phyloP scores from a whole-genome alignment of 2,797 vertebrate genomes.

The Megaceryle alcyon region DNA sequence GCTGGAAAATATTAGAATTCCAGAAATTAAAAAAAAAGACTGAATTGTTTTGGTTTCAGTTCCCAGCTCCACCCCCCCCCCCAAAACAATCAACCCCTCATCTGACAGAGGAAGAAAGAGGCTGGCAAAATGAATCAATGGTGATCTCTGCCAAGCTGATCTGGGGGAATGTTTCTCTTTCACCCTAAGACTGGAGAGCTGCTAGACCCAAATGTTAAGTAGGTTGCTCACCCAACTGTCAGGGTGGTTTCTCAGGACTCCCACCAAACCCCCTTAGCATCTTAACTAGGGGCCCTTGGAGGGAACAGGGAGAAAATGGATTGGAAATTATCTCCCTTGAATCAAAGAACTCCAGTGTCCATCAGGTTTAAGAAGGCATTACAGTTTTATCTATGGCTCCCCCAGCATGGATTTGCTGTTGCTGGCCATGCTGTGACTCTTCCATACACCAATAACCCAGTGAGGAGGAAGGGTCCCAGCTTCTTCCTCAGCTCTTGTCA shows the following conservation, averaged over 20 bases:
- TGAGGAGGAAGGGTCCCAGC: background rate
- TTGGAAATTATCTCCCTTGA: background rate
- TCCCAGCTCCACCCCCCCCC: background rate
- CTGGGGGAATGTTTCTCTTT: background rate
- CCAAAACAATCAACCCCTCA: background rate
- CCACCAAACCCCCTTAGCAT: background rate
- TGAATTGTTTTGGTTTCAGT: background rate
- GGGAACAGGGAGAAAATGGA: background rate
- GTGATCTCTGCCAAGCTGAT: background rate
- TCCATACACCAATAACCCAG: background rate
- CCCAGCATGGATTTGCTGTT: background rate
- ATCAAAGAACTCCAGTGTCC: background rate
- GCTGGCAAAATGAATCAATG: background rate
- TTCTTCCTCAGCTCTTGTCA: background rate
- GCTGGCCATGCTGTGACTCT: background rate
- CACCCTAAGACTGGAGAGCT: background rate
- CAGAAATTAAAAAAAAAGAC: background rate
- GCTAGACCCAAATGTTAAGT: background rate
- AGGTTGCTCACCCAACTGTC: background rate
- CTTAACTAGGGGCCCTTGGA: background rate
- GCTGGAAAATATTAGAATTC: background rate
- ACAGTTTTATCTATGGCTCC: background rate
- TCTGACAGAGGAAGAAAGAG: background rate
- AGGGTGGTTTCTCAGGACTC: background rate
- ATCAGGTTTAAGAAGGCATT: background rate